These are phyloP conservation scores for Eolophus roseicapilla DNA, from an alignment of 2,113 vertebrate genomes.

Conservation along the genomic window DNA sequence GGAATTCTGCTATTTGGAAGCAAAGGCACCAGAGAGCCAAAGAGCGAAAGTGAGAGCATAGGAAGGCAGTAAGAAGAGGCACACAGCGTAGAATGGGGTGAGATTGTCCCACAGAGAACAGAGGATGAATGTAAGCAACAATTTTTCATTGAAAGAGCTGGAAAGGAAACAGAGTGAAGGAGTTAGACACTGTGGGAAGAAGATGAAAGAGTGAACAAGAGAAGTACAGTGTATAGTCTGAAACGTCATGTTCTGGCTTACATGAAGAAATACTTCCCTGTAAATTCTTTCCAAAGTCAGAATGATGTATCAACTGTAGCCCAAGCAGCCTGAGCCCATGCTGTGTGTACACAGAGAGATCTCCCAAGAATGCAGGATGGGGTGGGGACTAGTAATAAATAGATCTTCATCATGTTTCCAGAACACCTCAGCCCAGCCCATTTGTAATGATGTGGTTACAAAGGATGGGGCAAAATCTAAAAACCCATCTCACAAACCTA, in stretches of 20 bases:
- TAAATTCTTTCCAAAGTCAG: not conserved
- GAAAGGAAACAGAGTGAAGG: not conserved
- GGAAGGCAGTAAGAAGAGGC: not conserved
- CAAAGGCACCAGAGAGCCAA: accelerated
- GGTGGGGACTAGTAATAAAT: not conserved
- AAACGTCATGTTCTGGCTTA: not conserved
- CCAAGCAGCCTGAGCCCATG: not conserved
- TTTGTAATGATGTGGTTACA: not conserved
- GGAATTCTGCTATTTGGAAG: not conserved
- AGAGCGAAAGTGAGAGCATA: not conserved
- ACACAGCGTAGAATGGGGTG: not conserved
- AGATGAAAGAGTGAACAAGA: not conserved
- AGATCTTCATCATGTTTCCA: not conserved
- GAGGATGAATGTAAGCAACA: not conserved
- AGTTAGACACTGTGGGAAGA: not conserved
- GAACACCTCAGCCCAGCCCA: not conserved
- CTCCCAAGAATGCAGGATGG: not conserved
- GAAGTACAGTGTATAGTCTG: not conserved
- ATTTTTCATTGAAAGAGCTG: not conserved
- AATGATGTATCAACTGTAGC: not conserved
- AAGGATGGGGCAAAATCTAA: not conserved
- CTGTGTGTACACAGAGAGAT: not conserved
- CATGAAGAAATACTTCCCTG: not conserved
- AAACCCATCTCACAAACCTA: not conserved
- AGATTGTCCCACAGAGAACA: not conserved